Evolutionary conservation across 2,888 invertebrate species (phyloP), one percentile per base, ranked within the genome.

Genomic region (Aelia acuminata): DNA sequence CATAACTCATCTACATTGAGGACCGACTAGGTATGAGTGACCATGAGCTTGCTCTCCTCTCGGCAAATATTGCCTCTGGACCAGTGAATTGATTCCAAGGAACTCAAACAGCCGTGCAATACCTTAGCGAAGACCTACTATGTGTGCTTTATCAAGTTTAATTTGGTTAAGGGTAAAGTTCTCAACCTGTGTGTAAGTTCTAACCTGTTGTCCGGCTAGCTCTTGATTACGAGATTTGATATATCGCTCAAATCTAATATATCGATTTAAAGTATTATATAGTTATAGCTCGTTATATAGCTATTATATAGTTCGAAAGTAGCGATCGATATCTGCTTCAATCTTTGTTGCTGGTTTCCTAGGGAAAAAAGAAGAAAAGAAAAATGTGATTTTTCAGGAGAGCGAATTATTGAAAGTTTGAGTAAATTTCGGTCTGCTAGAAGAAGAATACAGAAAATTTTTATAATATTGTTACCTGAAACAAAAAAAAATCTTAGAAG

Each of bases 21-120:
- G 5, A 0, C 18, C 18, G 63, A 70, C 31, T 35, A 35, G 63
- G 63, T 20, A 70, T 35, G 31, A 70, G 63, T 70, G 63, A 70
- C 63, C 63, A 70, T 31, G 5, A 35, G 35, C 31, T 26, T 26
- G 15, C 63, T 63, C 63, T 26, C 57, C 18, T 35, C 20, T 70
- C 18, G 31, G 1, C 63, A 70, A 70, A 70, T 70, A 70, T 70
- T 70, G 63, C 18, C 31, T 35, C 18, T 1, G 35, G 18, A 31
- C 0, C 4, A 35, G 15, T 35, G 63, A 70, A 35, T 15, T 13
- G 63, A 20, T 70, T 70, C 31, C 18, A 31, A 35, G 63, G 20
- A 70, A 70, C 63, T 70, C 63, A 70, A 70, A 70, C 63, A 70
- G 63, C 31, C 20, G 63, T 35, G 63, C 7, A 20, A 70, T 70